Conservation (phyloP, 2,888 invertebrate species). For the Cremastobaeus sp. region DNA sequence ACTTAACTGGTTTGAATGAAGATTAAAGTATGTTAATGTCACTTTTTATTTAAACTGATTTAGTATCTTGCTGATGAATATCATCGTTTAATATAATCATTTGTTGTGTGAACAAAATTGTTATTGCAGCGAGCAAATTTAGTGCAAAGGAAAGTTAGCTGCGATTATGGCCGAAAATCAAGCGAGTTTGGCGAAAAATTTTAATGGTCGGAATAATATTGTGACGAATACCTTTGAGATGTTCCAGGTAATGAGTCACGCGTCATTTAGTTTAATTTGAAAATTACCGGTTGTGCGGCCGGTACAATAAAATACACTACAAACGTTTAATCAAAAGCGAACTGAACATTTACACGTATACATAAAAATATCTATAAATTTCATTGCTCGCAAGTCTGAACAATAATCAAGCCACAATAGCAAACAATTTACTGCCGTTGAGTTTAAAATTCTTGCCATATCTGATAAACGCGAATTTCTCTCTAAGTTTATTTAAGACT, state of each 20-base stretch:
- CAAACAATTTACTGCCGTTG: slow-evolving; percentile 22
- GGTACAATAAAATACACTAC: too few relatives aligned
- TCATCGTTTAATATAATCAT: slow-evolving; percentile 46
- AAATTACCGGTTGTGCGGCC: too few relatives aligned
- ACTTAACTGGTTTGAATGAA: slow-evolving; percentile 58
- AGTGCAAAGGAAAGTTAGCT: slow-evolving; percentile 8
- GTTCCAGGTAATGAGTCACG: too few relatives aligned
- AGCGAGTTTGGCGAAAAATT: too few relatives aligned
- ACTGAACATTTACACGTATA: neutral
- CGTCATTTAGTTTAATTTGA: too few relatives aligned
- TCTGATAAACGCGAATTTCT: slow-evolving; percentile 35
- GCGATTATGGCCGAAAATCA: slow-evolving; percentile 5
- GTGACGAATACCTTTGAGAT: too few relatives aligned
- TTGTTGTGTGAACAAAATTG: slow-evolving; percentile 37
- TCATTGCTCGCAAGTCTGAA: neutral
- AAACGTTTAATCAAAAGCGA: neutral
- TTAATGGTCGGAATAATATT: too few relatives aligned
- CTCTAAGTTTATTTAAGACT: slow-evolving; percentile 31
- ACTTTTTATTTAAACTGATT: slow-evolving; percentile 57
- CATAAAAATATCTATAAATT: neutral
- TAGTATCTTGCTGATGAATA: slow-evolving; percentile 43
- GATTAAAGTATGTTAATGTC: slow-evolving; percentile 58
- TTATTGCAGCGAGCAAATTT: slow-evolving; percentile 22
- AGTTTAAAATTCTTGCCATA: slow-evolving; percentile 35
- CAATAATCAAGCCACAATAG: slow-evolving; percentile 25